These are phyloP conservation scores for Ridgeia piscesae DNA, from an alignment of 1,140 invertebrate species.

Conservation along the genomic window DNA sequence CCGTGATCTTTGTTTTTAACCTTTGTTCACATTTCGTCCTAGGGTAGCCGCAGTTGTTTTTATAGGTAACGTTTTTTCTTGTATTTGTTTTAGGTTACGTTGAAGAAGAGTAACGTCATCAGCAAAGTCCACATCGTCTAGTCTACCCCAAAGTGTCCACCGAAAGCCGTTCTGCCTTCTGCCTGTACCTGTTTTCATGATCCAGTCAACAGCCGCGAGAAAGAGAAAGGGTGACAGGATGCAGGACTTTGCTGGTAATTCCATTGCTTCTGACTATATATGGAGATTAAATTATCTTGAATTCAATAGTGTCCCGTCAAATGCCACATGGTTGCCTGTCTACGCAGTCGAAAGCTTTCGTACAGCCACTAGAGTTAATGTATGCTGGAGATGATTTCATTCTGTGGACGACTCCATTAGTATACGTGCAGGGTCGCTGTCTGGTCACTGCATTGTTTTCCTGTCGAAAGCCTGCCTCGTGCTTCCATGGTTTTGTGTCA, in stretches of 20 bases:
- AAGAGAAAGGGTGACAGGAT: neutral
- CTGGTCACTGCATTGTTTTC: neutral
- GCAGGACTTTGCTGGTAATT: too few species aligned
- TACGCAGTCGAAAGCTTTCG: neutral
- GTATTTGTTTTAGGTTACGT: too few species aligned
- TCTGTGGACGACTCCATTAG: neutral
- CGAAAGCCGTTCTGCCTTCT: neutral
- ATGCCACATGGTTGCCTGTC: neutral
- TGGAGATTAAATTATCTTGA: too few species aligned
- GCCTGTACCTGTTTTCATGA: neutral
- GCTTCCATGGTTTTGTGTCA: neutral
- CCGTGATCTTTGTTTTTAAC: neutral
- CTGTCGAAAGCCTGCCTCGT: neutral
- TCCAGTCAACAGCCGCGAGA: neutral
- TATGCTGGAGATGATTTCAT: too few species aligned
- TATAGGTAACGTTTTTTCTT: too few species aligned
- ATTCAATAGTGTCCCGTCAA: neutral
- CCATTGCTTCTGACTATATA: too few species aligned
- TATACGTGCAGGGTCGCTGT: neutral
- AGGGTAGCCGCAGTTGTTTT: neutral
- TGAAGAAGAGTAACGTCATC: too few species aligned
- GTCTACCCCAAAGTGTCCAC: neutral
- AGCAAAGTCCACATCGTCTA: neutral
- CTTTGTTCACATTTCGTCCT: neutral
- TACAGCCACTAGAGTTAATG: neutral